Conservation (phyloP, 2,888 invertebrate genomes). For the Philhelius pedissequus region DNA sequence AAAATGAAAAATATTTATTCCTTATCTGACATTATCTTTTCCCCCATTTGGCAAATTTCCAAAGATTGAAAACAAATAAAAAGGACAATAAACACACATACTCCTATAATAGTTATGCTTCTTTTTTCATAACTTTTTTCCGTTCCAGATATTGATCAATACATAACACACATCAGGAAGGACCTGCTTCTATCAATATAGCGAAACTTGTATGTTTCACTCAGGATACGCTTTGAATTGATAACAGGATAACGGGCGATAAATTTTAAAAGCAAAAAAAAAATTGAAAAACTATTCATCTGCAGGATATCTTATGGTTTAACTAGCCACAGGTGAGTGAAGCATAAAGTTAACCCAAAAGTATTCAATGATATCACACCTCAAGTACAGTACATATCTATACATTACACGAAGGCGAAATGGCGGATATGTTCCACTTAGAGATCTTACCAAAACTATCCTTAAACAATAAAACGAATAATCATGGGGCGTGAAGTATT, state of each 20-base stretch:
- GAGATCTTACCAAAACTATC: conserved; percentile 51
- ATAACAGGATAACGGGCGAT: conserved; percentile 6
- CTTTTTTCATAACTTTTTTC: conserved; percentile 2
- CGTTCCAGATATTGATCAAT: not conserved
- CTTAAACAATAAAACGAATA: conserved; percentile 55
- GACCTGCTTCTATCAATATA: not conserved
- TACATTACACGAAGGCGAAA: not conserved
- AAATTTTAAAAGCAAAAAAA: not conserved
- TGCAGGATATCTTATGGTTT: conserved; percentile 9
- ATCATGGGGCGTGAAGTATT: conserved; percentile 54
- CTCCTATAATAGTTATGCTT: conserved; percentile 28
- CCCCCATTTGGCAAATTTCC: conserved; percentile 53
- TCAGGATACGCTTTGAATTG: not conserved
- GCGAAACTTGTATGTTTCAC: not conserved
- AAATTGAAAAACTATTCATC: conserved; percentile 26
- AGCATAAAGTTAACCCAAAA: not conserved
- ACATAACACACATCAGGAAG: not conserved
- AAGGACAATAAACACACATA: conserved; percentile 36
- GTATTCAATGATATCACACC: conserved; percentile 6
- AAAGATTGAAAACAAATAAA: conserved; percentile 66
- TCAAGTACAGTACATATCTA: not conserved
- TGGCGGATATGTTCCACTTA: conserved; percentile 42
- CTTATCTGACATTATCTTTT: conserved; percentile 33
- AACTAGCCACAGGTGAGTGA: conserved; percentile 32
- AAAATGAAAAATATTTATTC: conserved; percentile 7